Conservation (phyloP, 2,797 vertebrate genomes). For the Zenarchopterus dispar region DNA sequence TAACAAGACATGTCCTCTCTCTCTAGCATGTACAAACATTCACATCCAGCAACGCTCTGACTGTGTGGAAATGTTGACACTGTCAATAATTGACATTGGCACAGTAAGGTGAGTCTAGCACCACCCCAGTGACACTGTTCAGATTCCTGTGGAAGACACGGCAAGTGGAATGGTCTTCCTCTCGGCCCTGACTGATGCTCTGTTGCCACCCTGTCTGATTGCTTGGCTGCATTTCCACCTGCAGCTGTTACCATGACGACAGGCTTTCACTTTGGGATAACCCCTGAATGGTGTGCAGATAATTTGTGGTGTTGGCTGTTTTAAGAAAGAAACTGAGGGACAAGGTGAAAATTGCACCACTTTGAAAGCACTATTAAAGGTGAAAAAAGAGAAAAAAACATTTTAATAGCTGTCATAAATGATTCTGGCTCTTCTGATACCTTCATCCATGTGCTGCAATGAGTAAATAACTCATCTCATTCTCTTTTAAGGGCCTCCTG, state of each 20-base stretch:
- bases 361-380: slow-evolving; percentile 37
- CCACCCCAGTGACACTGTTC: slow-evolving; percentile 40
- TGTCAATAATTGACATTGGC: slow-evolving; percentile 69
- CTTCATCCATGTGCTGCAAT: slow-evolving; percentile 12
- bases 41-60: slow-evolving; percentile 7
- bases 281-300: slow-evolving; percentile 38
- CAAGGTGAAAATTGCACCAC: slow-evolving; percentile 39
- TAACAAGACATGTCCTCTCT: slow-evolving; percentile 15
- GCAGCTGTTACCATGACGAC: slow-evolving; percentile 72
- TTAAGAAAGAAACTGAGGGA: slow-evolving; percentile 25
- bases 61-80: slow-evolving; percentile 66
- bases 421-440: slow-evolving; percentile 6
- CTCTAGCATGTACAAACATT: slow-evolving; percentile 16
- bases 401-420: neutral
- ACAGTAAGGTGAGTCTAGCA: slow-evolving; percentile 40
- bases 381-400: neutral
- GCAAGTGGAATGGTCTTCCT: slow-evolving; percentile 39
- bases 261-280: slow-evolving; percentile 57
- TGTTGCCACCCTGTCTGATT: slow-evolving; percentile 25
- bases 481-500: slow-evolving; percentile 1
- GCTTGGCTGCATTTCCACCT: slow-evolving; percentile 58
- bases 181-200: slow-evolving; percentile 57
- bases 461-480: slow-evolving; percentile 15
- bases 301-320: slow-evolving; percentile 34
- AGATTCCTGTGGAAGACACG: slow-evolving; percentile 33